Conservation (phyloP, 1,140 invertebrate genomes). For the Caenorhabditis elegans region DNA sequence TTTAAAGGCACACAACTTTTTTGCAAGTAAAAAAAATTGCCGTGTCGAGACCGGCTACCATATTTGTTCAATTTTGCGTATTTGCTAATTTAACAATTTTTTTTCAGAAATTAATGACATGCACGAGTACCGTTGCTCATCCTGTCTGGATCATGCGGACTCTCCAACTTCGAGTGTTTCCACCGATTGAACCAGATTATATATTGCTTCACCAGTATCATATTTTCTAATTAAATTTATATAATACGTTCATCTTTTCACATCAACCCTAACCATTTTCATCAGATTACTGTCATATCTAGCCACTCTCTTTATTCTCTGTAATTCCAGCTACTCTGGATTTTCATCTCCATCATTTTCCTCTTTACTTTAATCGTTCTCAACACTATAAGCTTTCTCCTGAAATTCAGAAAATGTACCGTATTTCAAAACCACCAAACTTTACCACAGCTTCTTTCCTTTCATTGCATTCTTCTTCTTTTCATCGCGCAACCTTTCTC, state of each 20-base stretch:
- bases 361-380: background rate
- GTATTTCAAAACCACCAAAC: background rate
- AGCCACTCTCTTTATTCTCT: background rate
- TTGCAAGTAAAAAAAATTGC: no score
- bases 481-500: background rate
- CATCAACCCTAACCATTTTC: background rate
- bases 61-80: no score
- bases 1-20: no score
- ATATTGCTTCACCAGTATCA: background rate
- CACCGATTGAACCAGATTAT: background rate
- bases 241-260: background rate
- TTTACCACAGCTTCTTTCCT: slow-evolving; percentile 26
- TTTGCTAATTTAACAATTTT: no score
- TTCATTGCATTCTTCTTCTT: background rate
- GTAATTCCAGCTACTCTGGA: background rate
- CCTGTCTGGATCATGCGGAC: background rate
- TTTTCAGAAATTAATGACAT: background rate
- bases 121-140: background rate
- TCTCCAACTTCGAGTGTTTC: slow-evolving; percentile 2
- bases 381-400: background rate
- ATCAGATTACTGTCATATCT: slow-evolving; percentile 11
- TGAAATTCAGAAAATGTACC: background rate
- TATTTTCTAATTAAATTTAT: no score
- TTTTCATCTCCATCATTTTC: background rate
- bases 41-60: no score